These are phyloP conservation scores for Sinocyclocheilus anshuiensis DNA, from an alignment of 2,113 vertebrate genomes.

Conservation along the genomic window DNA sequence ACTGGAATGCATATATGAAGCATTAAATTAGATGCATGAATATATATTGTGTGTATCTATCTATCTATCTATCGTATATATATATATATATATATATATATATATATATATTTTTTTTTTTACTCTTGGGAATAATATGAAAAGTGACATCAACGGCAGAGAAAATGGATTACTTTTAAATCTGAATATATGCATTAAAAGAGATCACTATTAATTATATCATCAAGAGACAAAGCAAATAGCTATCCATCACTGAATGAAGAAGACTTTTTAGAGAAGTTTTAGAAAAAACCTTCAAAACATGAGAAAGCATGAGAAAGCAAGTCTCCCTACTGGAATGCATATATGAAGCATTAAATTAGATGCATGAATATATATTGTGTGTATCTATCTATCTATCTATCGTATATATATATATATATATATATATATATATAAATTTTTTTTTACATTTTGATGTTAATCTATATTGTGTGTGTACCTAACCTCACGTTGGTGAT, in stretches of 20 bases:
- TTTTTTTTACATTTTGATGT: background rate
- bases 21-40: background rate
- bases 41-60: too few species aligned
- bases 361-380: background rate
- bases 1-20: background rate
- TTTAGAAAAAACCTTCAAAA: background rate
- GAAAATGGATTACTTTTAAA: slow-evolving; percentile 33
- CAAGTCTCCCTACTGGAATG: background rate
- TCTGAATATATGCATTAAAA: slow-evolving; percentile 40
- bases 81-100: too few species aligned
- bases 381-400: too few species aligned
- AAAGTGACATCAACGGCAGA: slow-evolving; percentile 31
- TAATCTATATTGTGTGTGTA: background rate
- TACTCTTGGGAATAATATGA: slow-evolving; percentile 39
- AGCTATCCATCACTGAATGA: background rate
- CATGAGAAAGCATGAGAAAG: background rate
- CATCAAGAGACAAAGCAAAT: background rate
- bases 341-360: background rate
- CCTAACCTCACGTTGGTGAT: background rate
- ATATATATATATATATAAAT: too few species aligned
- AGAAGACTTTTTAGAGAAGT: background rate
- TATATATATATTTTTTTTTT: too few species aligned
- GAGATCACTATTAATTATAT: slow-evolving; percentile 12
- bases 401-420: too few species aligned
- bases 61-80: too few species aligned